Base-by-base conservation (phyloP, 2,888 invertebrate genomes). In the Netelia virgata region DNA sequence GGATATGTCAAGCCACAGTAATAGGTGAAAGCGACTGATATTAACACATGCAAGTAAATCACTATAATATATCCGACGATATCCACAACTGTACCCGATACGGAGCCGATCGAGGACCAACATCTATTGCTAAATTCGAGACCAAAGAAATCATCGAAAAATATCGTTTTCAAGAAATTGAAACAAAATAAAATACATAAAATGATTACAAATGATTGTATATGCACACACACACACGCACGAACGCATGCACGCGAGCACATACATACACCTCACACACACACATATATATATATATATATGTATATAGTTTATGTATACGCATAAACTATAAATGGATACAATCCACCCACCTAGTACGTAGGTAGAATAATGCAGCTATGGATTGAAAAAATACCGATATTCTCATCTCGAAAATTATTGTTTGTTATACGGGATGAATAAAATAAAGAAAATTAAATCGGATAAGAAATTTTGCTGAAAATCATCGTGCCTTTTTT, bases 1-100 rank as follows among this genome's bases (percentile, higher is more conserved):
- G 97, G 97, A 1, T 95, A 95, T 69, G 95, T 94, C 23, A 95
- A 96, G 89, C 94, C 94, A 69, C 87, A 84, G 84, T 83, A 66
- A 69, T 68, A 11, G 50, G 9, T 3, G 47, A 47, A 11, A 47
- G 47, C 6, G 11, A 47, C 47, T 47, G 47, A 47, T 28, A 28
- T 47, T 11, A 14, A 14, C 47, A 47, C 14, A 14, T 11, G 47
- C 10, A 47, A 3, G 10, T 47, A 11, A 14, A 47, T 47, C 0
- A 11, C 3, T 47, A 47, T 10, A 47, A 11, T 47, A 3, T 14
- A 47, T 10, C 11, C 14, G 14, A 47, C 14, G 47, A 47, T 47
- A 47, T 47, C 14, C 47, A 47, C 28, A 28, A 28, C 28, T 28
- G 28, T 28, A 47, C 47, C 11, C 10, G 14, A 47, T 47, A 47